Evolutionary conservation across 2,113 vertebrate genomes (phyloP).

Genomic region (Anarrhichthys ocellatus): DNA sequence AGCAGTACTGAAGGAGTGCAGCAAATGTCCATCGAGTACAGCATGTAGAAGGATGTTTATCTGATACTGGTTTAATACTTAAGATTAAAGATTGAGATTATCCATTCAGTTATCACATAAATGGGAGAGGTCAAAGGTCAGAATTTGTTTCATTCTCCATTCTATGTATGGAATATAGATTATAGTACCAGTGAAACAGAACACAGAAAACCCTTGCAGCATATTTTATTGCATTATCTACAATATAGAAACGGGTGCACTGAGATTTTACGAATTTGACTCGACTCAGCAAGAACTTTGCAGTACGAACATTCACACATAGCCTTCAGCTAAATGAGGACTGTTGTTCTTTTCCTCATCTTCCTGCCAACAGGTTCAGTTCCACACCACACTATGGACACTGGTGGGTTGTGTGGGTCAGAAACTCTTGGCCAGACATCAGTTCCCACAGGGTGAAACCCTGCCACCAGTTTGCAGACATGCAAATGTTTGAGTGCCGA

Average conservation of each 20-base stretch:
- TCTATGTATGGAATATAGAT: neutral
- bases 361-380: conserved; percentile 43
- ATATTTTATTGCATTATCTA: conserved; percentile 2
- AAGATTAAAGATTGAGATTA: neutral
- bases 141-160: neutral
- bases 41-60: neutral
- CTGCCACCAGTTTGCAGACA: conserved; percentile 60
- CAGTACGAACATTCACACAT: conserved; percentile 14
- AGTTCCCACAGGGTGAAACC: conserved; percentile 61
- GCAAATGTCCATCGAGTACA: neutral
- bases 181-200: neutral
- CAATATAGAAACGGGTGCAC: conserved; percentile 8
- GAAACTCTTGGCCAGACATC: conserved; percentile 69
- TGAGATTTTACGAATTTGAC: conserved; percentile 31
- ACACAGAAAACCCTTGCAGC: neutral
- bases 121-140: neutral
- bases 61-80: neutral
- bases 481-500: conserved; percentile 69
- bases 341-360: conserved; percentile 44
- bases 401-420: conserved; percentile 69
- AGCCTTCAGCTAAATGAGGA: conserved; percentile 34
- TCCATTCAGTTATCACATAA: neutral
- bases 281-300: conserved; percentile 22
- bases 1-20: neutral
- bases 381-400: conserved; percentile 54